Conservation (phyloP, 2,113 vertebrate genomes). For the Psilopogon haemacephalus region DNA sequence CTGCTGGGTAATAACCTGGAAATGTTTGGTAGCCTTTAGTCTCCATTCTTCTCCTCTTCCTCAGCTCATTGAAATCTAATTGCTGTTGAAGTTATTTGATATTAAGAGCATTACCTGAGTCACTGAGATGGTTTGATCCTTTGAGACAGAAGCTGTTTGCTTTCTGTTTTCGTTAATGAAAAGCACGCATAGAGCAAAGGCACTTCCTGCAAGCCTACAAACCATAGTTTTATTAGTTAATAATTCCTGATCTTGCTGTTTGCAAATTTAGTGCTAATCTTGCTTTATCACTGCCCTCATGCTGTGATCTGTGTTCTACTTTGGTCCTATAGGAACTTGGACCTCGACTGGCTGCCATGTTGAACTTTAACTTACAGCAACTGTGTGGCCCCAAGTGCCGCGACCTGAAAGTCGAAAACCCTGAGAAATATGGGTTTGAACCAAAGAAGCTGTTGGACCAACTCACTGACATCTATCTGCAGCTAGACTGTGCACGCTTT, state of each 20-base stretch:
- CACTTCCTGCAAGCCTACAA: neutral
- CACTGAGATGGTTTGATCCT: neutral
- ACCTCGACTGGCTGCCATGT: conserved; percentile 94
- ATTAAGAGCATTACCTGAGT: neutral
- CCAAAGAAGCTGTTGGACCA: conserved; percentile 99
- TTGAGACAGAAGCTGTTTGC: neutral
- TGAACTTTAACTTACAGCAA: conserved; percentile 99
- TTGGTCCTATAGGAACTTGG: conserved; percentile 85
- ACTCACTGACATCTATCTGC: conserved; percentile 96
- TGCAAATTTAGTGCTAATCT: neutral
- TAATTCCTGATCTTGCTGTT: neutral
- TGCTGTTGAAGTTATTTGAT: neutral
- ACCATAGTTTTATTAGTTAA: neutral
- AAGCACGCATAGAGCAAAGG: neutral
- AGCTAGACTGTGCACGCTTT: conserved; percentile 95
- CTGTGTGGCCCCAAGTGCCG: conserved; percentile 97
- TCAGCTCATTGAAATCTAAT: neutral
- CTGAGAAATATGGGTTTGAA: conserved; percentile 98
- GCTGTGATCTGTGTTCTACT: neutral
- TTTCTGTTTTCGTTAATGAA: neutral
- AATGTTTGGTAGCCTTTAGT: neutral
- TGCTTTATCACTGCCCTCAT: neutral
- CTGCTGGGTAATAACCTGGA: neutral
- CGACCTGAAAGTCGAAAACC: conserved; percentile 98
- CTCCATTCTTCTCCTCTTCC: neutral